Conservation (phyloP, 2,797 vertebrate genomes). For the Carcharodon carcharias region DNA sequence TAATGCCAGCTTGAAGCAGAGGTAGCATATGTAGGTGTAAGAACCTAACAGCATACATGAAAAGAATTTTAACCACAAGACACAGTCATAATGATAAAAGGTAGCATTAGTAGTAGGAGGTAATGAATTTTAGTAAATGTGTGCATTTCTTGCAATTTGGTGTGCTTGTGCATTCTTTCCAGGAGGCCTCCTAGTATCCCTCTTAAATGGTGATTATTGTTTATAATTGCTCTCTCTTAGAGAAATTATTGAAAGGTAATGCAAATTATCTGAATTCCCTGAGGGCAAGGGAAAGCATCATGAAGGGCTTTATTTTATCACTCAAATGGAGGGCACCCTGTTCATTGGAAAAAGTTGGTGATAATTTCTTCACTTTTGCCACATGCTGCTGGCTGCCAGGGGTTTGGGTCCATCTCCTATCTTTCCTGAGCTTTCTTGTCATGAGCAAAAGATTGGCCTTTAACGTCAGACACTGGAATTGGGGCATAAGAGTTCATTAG, state of each 20-base stretch:
- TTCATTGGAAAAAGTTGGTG: not conserved
- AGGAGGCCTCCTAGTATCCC: not conserved
- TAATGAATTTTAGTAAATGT: not conserved
- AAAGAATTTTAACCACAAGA: not conserved
- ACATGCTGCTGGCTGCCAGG: not conserved
- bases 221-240: not conserved
- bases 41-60: not conserved
- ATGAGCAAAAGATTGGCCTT: not conserved
- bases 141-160: not conserved
- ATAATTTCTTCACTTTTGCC: not conserved
- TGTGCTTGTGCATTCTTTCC: not conserved
- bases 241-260: not conserved
- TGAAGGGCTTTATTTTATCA: not conserved
- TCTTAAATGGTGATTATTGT: not conserved
- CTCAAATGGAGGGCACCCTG: not conserved
- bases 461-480: not conserved
- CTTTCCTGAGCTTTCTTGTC: not conserved
- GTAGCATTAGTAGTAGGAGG: not conserved
- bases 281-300: not conserved
- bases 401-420: not conserved
- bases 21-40: not conserved
- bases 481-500: not conserved
- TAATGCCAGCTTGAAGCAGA: not conserved
- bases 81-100: not conserved
- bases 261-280: not conserved